A percentile compares a stretch with the other conserved stretches of the same genome.
Conservation (phyloP, 1,140 invertebrate genomes). For the Prorops nasuta region DNA sequence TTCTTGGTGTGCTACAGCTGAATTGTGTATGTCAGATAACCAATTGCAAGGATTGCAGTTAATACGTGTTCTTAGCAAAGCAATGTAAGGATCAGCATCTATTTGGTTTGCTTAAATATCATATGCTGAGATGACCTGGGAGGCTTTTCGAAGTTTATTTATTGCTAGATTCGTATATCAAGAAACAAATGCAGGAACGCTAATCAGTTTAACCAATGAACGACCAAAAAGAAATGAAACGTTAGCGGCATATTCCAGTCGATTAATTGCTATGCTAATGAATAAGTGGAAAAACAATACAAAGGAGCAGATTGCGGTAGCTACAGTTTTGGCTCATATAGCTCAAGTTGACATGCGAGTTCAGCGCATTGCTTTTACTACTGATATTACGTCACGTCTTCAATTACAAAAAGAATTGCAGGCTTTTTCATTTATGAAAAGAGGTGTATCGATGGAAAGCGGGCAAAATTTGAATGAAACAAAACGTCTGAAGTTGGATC, state of each 20-base stretch:
- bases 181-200: background rate
- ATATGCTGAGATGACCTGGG: too few species aligned
- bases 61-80: too few species aligned
- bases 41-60: too few species aligned
- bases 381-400: slow-evolving; percentile 8
- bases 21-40: too few species aligned
- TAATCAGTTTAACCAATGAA: background rate
- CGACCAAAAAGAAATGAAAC: background rate
- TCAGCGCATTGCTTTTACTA: slow-evolving; percentile 7
- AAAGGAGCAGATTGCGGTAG: slow-evolving; percentile 13
- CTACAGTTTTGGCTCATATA: slow-evolving; percentile 13
- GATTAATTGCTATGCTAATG: background rate
- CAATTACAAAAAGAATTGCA: slow-evolving; percentile 12
- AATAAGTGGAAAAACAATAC: background rate
- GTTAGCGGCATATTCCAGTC: background rate
- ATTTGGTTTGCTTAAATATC: too few species aligned
- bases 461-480: background rate
- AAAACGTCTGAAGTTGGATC: background rate
- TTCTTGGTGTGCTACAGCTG: too few species aligned
- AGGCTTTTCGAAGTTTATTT: too few species aligned
- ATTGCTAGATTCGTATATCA: too few species aligned
- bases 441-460: background rate
- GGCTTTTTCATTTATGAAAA: background rate
- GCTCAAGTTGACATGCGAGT: slow-evolving; percentile 8
- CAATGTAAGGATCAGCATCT: too few species aligned